Base-by-base conservation (phyloP, 1,140 invertebrate genomes). In the Yoshiicerus persimilis region DNA sequence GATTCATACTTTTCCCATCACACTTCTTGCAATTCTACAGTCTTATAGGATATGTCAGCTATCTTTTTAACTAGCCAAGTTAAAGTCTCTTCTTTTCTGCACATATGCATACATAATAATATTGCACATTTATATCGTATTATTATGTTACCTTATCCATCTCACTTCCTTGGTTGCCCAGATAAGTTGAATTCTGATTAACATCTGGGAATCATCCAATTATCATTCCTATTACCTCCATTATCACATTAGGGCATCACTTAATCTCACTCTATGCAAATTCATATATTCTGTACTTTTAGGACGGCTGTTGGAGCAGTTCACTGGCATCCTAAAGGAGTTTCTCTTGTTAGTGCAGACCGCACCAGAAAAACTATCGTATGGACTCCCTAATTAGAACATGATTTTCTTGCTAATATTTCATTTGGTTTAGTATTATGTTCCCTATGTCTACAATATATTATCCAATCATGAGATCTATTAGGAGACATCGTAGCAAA, bases 311-410 rank as follows among this genome's bases (percentile, higher is more conserved):
- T 99, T 80, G 96, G 96, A 86, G 97, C 97, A 23, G 97, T 98
- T 89, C 95, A 96, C 11, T 99, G 98, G 98, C 96, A 97, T 92
- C 96, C 97, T 2, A 96, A 96, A 91, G 96, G 96, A 27, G 95
- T 95, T 75, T 95, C 95, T 85, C 93, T 99, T 64, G 95, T 97
- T n/a, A 97, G 96, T 86, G 97, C 97, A 90, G 98, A 99, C 92
- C 95, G 96, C 90, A 94, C 95, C 88, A 97, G 97, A 92, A 96
- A 96, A 90, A 96, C 96, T 41, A 94, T 97, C 77, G 94, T 98
- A 84, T 99, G 98, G 97, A 89, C 89, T 39, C 89, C 89, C 47
- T 90, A 84, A 90, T 62, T 66, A 62, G n/a, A 84, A 86, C 36
- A 23, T 84, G 10, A 75, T 87, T 62, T 70, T 70, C 66, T 70